Conservation (phyloP, 1,140 invertebrate species). For the Achatina immaculata region DNA sequence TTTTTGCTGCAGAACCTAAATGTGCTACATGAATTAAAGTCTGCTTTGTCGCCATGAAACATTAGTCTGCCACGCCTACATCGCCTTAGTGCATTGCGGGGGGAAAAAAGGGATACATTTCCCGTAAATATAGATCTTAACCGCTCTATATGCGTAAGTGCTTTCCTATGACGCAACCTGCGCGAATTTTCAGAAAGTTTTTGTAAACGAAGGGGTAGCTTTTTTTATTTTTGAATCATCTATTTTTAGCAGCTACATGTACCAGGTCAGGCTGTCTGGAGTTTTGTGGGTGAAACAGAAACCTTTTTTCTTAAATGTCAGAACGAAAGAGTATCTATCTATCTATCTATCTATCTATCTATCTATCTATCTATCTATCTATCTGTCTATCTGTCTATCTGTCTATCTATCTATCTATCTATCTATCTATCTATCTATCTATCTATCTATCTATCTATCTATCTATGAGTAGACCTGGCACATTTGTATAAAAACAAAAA, state of each 20-base stretch:
- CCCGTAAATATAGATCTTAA: background rate
- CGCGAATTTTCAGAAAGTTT: background rate
- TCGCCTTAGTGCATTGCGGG: too few species aligned
- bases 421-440: slow-evolving; percentile 4
- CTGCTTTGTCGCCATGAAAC: too few species aligned
- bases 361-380: slow-evolving; percentile 4
- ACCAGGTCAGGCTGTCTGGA: too few species aligned
- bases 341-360: slow-evolving; percentile 4
- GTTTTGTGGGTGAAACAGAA: too few species aligned
- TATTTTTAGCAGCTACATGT: too few species aligned
- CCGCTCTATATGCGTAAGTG: background rate
- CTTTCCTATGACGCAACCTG: background rate
- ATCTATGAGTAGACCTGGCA: background rate
- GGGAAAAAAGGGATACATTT: too few species aligned
- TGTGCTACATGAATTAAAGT: too few species aligned
- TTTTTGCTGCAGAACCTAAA: too few species aligned
- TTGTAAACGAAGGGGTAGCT: background rate
- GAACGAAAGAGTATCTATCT: background rate
- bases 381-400: too few species aligned
- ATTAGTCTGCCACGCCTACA: too few species aligned
- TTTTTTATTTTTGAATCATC: background rate
- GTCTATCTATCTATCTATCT: slow-evolving; percentile 4
- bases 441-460: slow-evolving; percentile 4
- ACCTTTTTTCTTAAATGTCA: background rate
- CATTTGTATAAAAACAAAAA: too few species aligned